Percentiles rank a stretch among this genome's conserved stretches.
These are phyloP conservation scores for Cosmia trapezina DNA, from an alignment of 2,888 invertebrate genomes.

Conservation along the genomic window DNA sequence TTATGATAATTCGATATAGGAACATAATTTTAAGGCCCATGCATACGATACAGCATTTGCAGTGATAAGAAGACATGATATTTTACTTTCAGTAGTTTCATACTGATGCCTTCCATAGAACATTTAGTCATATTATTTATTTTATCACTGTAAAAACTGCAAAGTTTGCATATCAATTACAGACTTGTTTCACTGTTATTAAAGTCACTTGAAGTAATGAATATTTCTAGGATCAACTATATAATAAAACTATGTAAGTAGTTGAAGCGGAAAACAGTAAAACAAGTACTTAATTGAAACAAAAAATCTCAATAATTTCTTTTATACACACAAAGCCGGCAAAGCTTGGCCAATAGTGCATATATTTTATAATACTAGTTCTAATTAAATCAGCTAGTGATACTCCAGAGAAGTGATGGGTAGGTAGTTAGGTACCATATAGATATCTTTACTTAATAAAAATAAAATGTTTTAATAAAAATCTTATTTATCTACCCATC, in stretches of 20 bases:
- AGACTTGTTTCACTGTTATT: slow-evolving; percentile 39
- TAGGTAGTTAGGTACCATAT: too few species aligned
- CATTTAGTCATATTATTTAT: not conserved
- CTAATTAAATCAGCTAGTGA: not conserved
- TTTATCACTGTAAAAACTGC: slow-evolving; percentile 20
- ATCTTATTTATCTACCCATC: not conserved
- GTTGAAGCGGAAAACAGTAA: slow-evolving; percentile 14
- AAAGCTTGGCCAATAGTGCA: slow-evolving; percentile 63
- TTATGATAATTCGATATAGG: slow-evolving; percentile 51
- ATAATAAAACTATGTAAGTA: slow-evolving; percentile 9
- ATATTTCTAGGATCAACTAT: not conserved
- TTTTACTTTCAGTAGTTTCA: not conserved
- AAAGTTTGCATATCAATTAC: slow-evolving; percentile 11
- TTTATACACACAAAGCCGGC: slow-evolving; percentile 59
- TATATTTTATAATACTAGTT: not conserved
- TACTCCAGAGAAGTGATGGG: not conserved
- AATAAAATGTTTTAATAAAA: not conserved
- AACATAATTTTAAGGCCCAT: slow-evolving; percentile 44
- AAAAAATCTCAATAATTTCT: slow-evolving; percentile 23
- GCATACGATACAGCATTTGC: slow-evolving; percentile 11
- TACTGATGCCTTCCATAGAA: not conserved
- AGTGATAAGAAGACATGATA: slow-evolving; percentile 7
- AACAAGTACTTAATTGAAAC: slow-evolving; percentile 20
- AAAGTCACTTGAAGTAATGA: not conserved
- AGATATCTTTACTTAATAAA: not conserved